phyloP scores from a whole-genome alignment of 2,113 vertebrate species.

The Acanthochromis polyacanthus region DNA sequence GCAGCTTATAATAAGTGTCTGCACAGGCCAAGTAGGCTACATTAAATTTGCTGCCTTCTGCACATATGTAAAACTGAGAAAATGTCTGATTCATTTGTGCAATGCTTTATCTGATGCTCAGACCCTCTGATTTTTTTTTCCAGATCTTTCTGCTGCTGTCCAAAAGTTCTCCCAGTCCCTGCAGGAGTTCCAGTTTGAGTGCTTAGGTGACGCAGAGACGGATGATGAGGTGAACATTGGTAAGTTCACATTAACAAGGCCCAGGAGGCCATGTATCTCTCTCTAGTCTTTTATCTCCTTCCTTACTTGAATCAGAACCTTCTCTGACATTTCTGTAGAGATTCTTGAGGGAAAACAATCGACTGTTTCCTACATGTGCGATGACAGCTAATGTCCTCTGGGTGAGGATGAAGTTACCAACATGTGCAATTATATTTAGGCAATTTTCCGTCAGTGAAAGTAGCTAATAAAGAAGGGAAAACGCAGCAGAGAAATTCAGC shows the following conservation, averaged over 20 bases:
- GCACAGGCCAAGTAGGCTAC: neutral
- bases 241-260: constrained; percentile 78
- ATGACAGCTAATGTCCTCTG: constrained; percentile 3
- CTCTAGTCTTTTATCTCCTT: neutral
- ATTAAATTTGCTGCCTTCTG: neutral
- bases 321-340: constrained; percentile 31
- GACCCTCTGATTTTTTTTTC: constrained; percentile 38
- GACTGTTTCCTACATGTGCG: neutral
- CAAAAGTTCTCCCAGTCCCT: constrained; percentile 96
- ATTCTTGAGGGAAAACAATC: neutral
- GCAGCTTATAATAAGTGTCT: neutral
- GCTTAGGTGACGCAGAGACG: constrained; percentile 95
- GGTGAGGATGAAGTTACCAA: neutral
- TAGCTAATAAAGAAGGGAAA: neutral
- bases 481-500: constrained; percentile 17
- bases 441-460: neutral
- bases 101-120: constrained; percentile 23
- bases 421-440: constrained; percentile 2
- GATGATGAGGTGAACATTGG: constrained; percentile 97
- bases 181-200: constrained; percentile 97
- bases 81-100: neutral
- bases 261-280: neutral
- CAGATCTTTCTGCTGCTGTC: constrained; percentile 94
- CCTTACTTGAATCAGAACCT: constrained; percentile 37
- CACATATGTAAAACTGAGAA: neutral